Conservation (phyloP, 2,888 invertebrate species). For the Brachyptera putata region DNA sequence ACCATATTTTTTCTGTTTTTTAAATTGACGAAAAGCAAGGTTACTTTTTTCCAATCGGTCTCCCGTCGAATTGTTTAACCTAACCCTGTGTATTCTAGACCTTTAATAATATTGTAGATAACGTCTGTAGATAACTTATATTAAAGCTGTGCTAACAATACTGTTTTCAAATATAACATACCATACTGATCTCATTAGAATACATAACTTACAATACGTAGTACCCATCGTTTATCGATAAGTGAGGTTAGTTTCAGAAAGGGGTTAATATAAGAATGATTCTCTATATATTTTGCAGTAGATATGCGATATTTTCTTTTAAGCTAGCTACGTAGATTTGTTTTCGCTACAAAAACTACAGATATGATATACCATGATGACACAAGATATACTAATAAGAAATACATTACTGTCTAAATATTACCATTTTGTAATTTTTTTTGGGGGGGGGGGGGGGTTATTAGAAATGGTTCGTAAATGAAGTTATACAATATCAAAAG, state of each 20-base stretch:
- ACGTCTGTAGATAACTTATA: conserved; percentile 32
- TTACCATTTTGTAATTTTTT: background rate
- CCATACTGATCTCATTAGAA: background rate
- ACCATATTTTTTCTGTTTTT: conserved; percentile 21
- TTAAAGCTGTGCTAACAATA: conserved; percentile 35
- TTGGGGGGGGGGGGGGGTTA: no score
- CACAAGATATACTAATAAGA: background rate
- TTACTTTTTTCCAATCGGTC: conserved; percentile 25
- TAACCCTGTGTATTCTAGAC: conserved; percentile 15
- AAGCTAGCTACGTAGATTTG: background rate
- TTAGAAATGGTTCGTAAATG: no score
- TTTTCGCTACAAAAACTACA: background rate
- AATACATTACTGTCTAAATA: background rate
- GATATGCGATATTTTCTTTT: background rate
- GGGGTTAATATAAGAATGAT: background rate
- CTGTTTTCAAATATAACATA: conserved; percentile 33
- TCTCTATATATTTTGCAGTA: background rate
- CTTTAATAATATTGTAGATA: conserved; percentile 25
- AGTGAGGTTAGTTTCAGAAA: no score
- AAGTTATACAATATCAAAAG: no score
- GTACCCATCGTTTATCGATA: no score
- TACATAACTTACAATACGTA: no score
- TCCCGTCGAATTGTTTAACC: conserved; percentile 24
- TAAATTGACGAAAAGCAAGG: conserved; percentile 29
- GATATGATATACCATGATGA: no score